These are phyloP conservation scores for Drosophila pseudotalamancana DNA, from an alignment of 2,888 invertebrate species.

Conservation along the genomic window DNA sequence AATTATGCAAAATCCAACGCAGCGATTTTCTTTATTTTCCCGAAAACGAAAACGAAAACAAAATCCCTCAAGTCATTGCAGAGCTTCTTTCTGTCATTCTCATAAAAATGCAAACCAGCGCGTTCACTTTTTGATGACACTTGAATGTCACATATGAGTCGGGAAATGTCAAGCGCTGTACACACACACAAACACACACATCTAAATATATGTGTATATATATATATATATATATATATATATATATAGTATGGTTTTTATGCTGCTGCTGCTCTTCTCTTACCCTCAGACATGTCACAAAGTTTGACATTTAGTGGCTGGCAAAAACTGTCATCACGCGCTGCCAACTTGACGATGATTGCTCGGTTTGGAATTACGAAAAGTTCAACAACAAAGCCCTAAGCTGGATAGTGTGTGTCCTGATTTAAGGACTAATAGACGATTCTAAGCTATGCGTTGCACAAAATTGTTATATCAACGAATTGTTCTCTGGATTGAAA, in stretches of 20 bases:
- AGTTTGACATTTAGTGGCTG: conserved; percentile 80
- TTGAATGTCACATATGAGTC: conserved; percentile 77
- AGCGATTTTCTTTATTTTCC: conserved; percentile 39
- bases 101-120: conserved; percentile 75
- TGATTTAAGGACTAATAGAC: conserved; percentile 17
- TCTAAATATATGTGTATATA: background rate
- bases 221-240: background rate
- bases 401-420: conserved; percentile 15
- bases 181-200: conserved; percentile 11
- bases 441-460: conserved; percentile 4
- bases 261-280: conserved; percentile 20
- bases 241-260: conserved; percentile 10
- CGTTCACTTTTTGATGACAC: conserved; percentile 70
- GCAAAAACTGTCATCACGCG: conserved; percentile 76
- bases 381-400: conserved; percentile 25
- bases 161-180: conserved; percentile 43
- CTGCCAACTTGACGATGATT: conserved; percentile 72
- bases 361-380: conserved; percentile 64
- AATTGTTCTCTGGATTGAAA: background rate
- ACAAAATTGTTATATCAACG: background rate
- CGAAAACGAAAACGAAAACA: too few relatives aligned
- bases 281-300: conserved; percentile 61
- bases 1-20: conserved; percentile 72
- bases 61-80: conserved; percentile 68
- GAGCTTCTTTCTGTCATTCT: conserved; percentile 68